A percentile compares a stretch with the other conserved stretches of the same genome.
Evolutionary conservation across 2,113 vertebrate species (phyloP).

Genomic region (Columbina picui): DNA sequence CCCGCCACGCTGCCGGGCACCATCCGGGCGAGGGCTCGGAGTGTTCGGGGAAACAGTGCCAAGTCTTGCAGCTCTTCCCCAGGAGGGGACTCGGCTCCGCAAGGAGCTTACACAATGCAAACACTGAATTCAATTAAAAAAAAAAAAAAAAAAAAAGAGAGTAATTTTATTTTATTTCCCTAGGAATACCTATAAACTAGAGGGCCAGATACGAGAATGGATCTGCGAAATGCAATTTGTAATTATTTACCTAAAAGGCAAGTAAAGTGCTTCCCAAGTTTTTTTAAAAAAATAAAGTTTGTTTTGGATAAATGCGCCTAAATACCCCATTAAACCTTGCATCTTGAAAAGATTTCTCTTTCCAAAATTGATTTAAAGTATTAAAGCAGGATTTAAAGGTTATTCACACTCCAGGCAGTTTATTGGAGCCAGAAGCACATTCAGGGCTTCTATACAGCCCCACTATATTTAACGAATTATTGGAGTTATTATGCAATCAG

Average conservation of each 20-base stretch:
- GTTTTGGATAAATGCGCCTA: slow-evolving; percentile 84
- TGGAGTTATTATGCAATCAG: slow-evolving; percentile 88
- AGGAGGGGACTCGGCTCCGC: neutral
- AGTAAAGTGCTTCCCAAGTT: slow-evolving; percentile 67
- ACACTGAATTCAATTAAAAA: slow-evolving; percentile 22
- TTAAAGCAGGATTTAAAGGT: slow-evolving; percentile 89
- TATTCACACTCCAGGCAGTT: slow-evolving; percentile 83
- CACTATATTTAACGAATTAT: slow-evolving; percentile 91
- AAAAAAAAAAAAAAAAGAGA: neutral
- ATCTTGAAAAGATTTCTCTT: slow-evolving; percentile 79
- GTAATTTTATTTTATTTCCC: neutral
- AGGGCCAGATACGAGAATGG: neutral
- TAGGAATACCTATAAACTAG: slow-evolving; percentile 64
- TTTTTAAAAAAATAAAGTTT: slow-evolving; percentile 73
- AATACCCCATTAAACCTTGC: slow-evolving; percentile 81
- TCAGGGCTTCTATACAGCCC: slow-evolving; percentile 78
- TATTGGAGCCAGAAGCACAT: slow-evolving; percentile 76
- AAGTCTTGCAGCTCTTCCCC: neutral
- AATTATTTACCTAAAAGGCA: slow-evolving; percentile 72
- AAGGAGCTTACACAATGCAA: neutral
- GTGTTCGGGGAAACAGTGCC: neutral
- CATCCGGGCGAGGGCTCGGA: neutral
- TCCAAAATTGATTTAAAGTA: slow-evolving; percentile 84
- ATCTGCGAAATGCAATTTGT: slow-evolving; percentile 53
- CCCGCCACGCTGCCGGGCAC: neutral